Percentiles rank a stretch among this genome's conserved stretches.
Conservation (phyloP, 2,888 invertebrate species). For the Petrolisthes cinctipes region DNA sequence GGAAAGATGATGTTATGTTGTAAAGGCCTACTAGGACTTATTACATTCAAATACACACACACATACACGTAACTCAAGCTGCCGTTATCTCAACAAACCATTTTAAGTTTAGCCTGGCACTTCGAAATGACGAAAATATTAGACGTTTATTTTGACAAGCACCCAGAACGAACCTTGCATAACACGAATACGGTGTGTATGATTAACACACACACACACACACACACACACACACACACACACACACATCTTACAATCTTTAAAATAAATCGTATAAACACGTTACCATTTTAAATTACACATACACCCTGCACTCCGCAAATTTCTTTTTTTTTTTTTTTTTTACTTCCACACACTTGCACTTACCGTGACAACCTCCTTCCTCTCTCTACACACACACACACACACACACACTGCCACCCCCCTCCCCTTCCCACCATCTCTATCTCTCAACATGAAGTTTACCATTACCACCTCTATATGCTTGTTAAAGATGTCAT, state of each 20-base stretch:
- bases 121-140: no score
- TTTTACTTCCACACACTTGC: no score
- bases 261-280: background rate
- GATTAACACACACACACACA: no score
- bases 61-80: constrained; percentile 10
- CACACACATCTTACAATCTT: constrained; percentile 1
- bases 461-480: background rate
- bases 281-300: background rate
- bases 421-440: background rate
- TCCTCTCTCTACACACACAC: background rate
- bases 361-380: background rate
- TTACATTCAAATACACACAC: background rate
- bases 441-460: background rate
- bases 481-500: no score
- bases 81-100: no score
- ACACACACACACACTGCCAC: background rate
- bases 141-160: no score
- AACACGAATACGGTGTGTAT: background rate
- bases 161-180: background rate
- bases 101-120: no score
- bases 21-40: no score
- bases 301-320: no score
- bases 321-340: no score
- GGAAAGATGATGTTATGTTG: no score
- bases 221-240: background rate